Evolutionary conservation across 2,113 vertebrate species (phyloP).

Genomic region (Pseudopipra pipra): DNA sequence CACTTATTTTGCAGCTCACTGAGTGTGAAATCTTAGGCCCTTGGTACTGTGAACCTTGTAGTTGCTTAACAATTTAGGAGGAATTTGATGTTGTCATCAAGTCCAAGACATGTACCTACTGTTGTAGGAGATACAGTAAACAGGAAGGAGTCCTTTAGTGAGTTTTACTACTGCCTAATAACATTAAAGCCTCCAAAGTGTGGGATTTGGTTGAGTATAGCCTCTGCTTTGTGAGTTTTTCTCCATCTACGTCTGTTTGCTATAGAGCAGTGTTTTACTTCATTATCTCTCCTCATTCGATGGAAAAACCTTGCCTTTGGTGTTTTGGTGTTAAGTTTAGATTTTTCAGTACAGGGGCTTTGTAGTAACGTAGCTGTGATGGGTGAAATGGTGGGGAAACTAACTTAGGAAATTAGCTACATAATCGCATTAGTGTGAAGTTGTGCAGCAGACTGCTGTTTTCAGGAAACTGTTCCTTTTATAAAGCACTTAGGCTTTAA

Average conservation of each 20-base stretch:
- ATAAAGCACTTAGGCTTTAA: slow-evolving; percentile 78
- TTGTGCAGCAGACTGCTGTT: slow-evolving; percentile 81
- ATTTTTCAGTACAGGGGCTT: slow-evolving; percentile 56
- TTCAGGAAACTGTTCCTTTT: slow-evolving; percentile 83
- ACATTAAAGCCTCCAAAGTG: neutral
- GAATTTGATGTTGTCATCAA: slow-evolving; percentile 64
- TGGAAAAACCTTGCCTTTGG: slow-evolving; percentile 32
- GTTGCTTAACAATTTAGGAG: slow-evolving; percentile 52
- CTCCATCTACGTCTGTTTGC: neutral
- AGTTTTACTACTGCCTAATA: neutral
- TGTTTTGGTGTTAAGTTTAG: slow-evolving; percentile 43
- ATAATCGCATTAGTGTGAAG: slow-evolving; percentile 91
- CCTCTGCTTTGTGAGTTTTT: neutral
- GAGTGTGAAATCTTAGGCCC: slow-evolving; percentile 52
- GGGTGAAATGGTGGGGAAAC: slow-evolving; percentile 86
- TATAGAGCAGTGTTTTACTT: slow-evolving; percentile 8
- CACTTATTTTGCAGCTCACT: slow-evolving; percentile 46
- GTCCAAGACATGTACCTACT: neutral
- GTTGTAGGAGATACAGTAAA: slow-evolving; percentile 28
- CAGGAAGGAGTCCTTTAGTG: slow-evolving; percentile 1
- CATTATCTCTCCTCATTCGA: neutral
- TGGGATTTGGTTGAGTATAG: neutral
- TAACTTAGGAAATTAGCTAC: slow-evolving; percentile 91
- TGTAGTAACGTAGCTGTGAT: slow-evolving; percentile 77
- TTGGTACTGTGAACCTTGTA: slow-evolving; percentile 48